Conservation (phyloP, 2,888 invertebrate genomes). For the Thelaira solivaga region DNA sequence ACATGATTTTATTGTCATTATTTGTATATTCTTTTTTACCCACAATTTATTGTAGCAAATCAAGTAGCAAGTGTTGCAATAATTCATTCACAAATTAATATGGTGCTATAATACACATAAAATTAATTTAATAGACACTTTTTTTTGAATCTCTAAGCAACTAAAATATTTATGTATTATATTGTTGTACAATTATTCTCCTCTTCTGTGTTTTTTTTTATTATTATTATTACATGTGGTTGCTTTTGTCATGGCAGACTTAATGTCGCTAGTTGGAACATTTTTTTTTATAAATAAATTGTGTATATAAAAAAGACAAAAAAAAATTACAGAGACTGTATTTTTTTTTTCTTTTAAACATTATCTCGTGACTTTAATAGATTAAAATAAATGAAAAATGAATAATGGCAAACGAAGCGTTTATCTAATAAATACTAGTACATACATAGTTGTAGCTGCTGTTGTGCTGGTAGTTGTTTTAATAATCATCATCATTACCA, state of each 20-base stretch:
- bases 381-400: slow-evolving; percentile 43
- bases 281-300: neutral
- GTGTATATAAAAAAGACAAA: no score
- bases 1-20: no score
- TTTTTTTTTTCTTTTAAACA: slow-evolving; percentile 30
- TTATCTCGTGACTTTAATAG: slow-evolving; percentile 61
- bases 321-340: neutral
- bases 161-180: slow-evolving; percentile 1
- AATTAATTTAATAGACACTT: neutral
- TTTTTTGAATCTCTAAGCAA: neutral
- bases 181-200: no score
- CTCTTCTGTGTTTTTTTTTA: neutral
- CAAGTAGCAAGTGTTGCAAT: neutral
- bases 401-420: slow-evolving; percentile 35
- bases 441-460: no score
- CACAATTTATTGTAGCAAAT: no score
- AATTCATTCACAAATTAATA: neutral
- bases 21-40: no score
- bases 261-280: slow-evolving; percentile 51
- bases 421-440: slow-evolving; percentile 35
- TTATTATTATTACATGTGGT: neutral
- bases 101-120: neutral
- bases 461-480: neutral
- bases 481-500: neutral
- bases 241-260: slow-evolving; percentile 50